Base-by-base conservation (phyloP, 2,797 vertebrate species). In the Tragopan temminckii region DNA sequence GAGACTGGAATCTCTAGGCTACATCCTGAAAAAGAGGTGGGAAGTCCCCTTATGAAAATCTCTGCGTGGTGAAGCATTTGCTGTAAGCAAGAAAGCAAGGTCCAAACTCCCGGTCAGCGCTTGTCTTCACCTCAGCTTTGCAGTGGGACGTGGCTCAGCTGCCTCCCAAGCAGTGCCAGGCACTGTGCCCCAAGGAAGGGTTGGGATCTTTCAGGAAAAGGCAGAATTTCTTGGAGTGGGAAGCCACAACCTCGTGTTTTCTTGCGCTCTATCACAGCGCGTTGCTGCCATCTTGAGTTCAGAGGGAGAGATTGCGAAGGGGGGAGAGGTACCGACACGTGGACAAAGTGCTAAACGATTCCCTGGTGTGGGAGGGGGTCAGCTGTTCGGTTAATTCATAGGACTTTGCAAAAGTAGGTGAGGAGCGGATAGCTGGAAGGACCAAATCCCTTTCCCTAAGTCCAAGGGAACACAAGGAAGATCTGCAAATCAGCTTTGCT, bases 221-320 rank as follows among this genome's bases (percentile, higher is more conserved):
- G 23, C 5, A 40, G 81, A 43, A 82, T 90, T 71, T 64, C 48
- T 25, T 5, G 5, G 11, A 9, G 59, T 25, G 55, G 29, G 43
- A 52, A 91, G 66, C 11, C 62, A 33, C 16, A 43, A 5, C 35
- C 45, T 18, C 0, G 23, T 3, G 11, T 24, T 25, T 15, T 4
- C 1, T 45, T 16, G 48, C 2, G 38, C 69, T 90, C 13, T 57
- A 58, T 69, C 24, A 9, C 90, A 59, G 94, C 50, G 4, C 88
- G 0, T 19, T 92, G 90, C 95, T 96, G 96, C 96, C 96, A 95
- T 43, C 96, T 2, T 93, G 92, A 96, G 96, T 64, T 80, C 66
- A 11, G 61, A 82, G 52, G 2, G 14, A 18, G 8, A 53, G 58
- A 1, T 7, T 43, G 62, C 8, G 4, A 35, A 21, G 33, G 76